These are phyloP conservation scores for Boleophthalmus pectinirostris DNA, from an alignment of 2,113 vertebrate species.

Conservation along the genomic window DNA sequence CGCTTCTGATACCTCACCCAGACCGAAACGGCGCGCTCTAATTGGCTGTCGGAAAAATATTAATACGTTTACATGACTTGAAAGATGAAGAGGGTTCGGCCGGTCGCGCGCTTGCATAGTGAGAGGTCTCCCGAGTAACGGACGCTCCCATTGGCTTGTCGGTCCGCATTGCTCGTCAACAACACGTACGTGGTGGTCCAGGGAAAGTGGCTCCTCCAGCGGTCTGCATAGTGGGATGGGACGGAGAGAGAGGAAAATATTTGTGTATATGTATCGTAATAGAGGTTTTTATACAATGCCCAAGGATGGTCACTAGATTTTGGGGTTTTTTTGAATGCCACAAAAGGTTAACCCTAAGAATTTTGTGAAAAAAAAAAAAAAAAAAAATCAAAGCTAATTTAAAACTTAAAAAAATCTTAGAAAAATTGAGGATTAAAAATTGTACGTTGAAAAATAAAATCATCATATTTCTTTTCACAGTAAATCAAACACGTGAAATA, in stretches of 20 bases:
- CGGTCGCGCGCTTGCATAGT: not conserved
- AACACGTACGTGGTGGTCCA: not conserved
- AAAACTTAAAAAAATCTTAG: not conserved
- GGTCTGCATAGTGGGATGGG: not conserved
- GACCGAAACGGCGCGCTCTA: constrained; percentile 35
- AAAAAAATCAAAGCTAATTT: too few species aligned
- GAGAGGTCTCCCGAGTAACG: not conserved
- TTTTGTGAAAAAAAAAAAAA: too few species aligned
- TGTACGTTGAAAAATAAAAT: too few species aligned
- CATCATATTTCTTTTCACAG: too few species aligned
- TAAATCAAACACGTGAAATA: not conserved
- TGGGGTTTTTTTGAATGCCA: too few species aligned
- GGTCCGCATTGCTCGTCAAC: not conserved
- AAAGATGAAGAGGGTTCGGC: not conserved
- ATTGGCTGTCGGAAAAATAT: constrained; percentile 45
- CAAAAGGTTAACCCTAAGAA: too few species aligned
- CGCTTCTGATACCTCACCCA: constrained; percentile 48
- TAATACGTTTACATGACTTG: not conserved
- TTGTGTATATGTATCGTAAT: too few species aligned
- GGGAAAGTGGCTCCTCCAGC: not conserved
- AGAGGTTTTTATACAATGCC: not conserved
- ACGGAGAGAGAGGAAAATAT: too few species aligned
- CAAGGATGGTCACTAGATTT: too few species aligned
- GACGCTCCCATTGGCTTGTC: constrained; percentile 5
- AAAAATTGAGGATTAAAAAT: not conserved